phyloP scores from a whole-genome alignment of 1,140 invertebrate species.

The Psix sp. region DNA sequence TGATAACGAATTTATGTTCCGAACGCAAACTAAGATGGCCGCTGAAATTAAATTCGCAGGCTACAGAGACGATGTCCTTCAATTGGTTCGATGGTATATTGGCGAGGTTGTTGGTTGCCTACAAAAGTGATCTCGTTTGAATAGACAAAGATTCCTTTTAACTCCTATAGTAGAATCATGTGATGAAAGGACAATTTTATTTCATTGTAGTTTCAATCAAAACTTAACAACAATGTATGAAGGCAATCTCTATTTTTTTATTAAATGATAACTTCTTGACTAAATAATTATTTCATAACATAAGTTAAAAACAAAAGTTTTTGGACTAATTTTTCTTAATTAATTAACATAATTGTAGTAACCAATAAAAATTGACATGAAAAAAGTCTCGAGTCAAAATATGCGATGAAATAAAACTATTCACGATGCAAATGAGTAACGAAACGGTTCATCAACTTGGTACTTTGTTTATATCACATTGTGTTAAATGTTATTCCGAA shows the following conservation, averaged over 20 bases:
- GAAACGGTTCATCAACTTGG: conserved; percentile 53
- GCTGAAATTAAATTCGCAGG: conserved; percentile 72
- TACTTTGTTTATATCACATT: conserved; percentile 48
- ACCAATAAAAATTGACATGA: too few species aligned
- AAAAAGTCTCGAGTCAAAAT: too few species aligned
- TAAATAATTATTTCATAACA: too few species aligned
- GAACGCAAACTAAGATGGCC: conserved; percentile 71
- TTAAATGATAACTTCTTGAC: too few species aligned
- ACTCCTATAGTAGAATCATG: conserved; percentile 24
- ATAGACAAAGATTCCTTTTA: conserved; percentile 46
- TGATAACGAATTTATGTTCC: conserved; percentile 71
- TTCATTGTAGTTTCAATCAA: conserved; percentile 18
- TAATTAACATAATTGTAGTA: too few species aligned
- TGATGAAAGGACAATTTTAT: conserved; percentile 25
- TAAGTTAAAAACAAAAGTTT: too few species aligned
- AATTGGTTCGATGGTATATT: conserved; percentile 57
- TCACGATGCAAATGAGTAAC: conserved; percentile 22
- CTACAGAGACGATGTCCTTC: conserved; percentile 68
- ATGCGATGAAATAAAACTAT: conserved; percentile 40
- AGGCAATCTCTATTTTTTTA: neutral
- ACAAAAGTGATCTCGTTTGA: conserved; percentile 53
- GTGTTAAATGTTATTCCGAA: conserved; percentile 59
- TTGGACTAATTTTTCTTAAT: too few species aligned
- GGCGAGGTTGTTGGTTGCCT: conserved; percentile 47
- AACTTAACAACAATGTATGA: too few species aligned